A percentile compares a stretch with the other conserved stretches of the same genome.
These are phyloP conservation scores for Pararge aegeria DNA, from an alignment of 1,140 invertebrate species.

Conservation along the genomic window DNA sequence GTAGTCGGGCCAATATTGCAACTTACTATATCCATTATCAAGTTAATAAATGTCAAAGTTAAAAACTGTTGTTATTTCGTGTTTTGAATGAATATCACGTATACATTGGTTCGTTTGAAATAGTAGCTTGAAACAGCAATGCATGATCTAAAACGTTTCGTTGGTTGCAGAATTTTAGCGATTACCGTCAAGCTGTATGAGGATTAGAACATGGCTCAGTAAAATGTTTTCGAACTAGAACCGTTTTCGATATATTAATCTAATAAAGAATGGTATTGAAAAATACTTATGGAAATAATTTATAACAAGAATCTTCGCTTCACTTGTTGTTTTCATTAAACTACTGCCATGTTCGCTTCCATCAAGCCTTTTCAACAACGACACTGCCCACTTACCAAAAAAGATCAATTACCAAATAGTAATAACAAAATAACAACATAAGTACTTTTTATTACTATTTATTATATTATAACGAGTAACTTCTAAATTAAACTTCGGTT, in stretches of 20 bases:
- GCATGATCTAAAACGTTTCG: neutral
- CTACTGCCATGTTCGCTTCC: constrained; percentile 19
- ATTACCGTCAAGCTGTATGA: constrained; percentile 5
- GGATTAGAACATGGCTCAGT: constrained; percentile 1
- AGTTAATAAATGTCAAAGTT: no score
- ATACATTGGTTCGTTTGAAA: neutral
- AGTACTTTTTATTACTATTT: constrained; percentile 65
- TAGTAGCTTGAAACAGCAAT: neutral
- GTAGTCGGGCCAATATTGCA: constrained; percentile 16
- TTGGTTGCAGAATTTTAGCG: constrained; percentile 1
- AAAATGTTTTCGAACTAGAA: neutral
- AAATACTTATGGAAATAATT: neutral
- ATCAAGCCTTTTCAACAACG: constrained; percentile 37
- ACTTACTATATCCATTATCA: neutral
- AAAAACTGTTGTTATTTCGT: no score
- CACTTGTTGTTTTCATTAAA: neutral
- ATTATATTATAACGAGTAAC: constrained; percentile 77
- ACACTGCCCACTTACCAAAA: constrained; percentile 70
- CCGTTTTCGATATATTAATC: no score
- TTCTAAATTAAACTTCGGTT: constrained; percentile 71
- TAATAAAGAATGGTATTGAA: no score
- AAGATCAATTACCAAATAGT: constrained; percentile 55
- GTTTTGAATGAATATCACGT: no score
- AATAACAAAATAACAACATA: constrained; percentile 67
- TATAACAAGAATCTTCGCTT: neutral